phyloP scores from a whole-genome alignment of 2,113 vertebrate genomes.

The Marmota flaviventris region DNA sequence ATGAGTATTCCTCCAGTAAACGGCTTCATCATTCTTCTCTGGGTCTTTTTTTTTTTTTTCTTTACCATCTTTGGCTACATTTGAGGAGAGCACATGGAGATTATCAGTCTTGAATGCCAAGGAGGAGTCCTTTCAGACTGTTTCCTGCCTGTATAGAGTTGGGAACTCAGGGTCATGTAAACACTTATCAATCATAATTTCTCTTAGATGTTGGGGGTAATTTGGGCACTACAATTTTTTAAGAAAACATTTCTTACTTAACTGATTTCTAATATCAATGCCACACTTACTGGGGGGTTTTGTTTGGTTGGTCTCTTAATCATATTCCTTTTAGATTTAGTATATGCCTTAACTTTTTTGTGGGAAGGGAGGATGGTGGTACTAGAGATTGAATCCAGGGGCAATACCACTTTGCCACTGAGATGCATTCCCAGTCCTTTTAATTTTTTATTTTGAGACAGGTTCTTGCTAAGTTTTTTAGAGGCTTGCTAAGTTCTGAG shows the following conservation, averaged over 20 bases:
- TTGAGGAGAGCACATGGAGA: neutral
- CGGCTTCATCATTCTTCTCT: neutral
- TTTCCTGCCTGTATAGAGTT: neutral
- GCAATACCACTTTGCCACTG: too few relatives aligned
- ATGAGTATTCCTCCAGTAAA: neutral
- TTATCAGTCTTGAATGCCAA: neutral
- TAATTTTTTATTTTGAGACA: too few relatives aligned
- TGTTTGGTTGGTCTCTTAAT: neutral
- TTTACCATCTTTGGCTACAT: neutral
- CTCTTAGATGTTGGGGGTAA: neutral
- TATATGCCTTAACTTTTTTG: too few relatives aligned
- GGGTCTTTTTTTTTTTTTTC: neutral
- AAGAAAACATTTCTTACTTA: neutral
- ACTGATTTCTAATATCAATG: neutral
- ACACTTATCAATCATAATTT: neutral
- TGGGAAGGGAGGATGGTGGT: too few relatives aligned
- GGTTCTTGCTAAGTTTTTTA: too few relatives aligned
- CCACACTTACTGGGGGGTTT: neutral
- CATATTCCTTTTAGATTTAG: neutral
- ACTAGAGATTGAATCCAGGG: too few relatives aligned
- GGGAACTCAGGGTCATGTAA: neutral
- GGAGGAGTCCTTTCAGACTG: neutral
- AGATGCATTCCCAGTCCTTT: too few relatives aligned
- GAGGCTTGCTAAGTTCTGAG: too few relatives aligned
- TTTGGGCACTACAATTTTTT: neutral